Evolutionary conservation across 2,888 invertebrate genomes (phyloP).

Genomic region (Acleris sparsana): DNA sequence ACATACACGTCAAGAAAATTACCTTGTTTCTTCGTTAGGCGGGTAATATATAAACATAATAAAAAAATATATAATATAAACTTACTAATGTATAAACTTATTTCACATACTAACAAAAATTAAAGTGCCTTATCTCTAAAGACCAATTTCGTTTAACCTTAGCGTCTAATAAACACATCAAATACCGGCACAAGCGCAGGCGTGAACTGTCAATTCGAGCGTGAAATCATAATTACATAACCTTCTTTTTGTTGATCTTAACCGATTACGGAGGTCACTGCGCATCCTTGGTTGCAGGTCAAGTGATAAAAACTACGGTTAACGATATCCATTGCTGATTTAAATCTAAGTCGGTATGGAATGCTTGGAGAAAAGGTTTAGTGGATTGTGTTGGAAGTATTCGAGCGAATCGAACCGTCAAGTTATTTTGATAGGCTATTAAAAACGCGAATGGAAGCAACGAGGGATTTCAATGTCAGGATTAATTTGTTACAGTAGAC

Average conservation of each 20-base stretch:
- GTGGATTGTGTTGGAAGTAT: conserved; percentile 1
- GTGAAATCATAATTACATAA: conserved; percentile 24
- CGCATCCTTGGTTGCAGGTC: conserved; percentile 36
- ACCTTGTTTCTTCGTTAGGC: no score
- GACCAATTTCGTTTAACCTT: neutral
- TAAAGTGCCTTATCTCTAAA: no score
- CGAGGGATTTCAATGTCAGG: neutral
- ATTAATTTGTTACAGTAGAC: neutral
- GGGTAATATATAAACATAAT: no score
- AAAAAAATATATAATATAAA: no score
- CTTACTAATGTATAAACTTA: no score
- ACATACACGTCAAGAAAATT: no score
- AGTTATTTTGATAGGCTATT: conserved; percentile 14
- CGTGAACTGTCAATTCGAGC: conserved; percentile 17
- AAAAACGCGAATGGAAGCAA: neutral
- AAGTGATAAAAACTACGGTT: conserved; percentile 8
- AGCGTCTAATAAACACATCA: neutral
- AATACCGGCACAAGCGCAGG: neutral
- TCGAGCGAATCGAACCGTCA: conserved; percentile 13
- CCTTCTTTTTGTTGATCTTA: conserved; percentile 14
- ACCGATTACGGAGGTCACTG: conserved; percentile 31
- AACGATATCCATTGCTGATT: conserved; percentile 2
- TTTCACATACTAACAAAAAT: no score
- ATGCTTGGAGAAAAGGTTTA: neutral
- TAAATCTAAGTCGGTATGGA: neutral